Conservation (phyloP, 2,797 vertebrate species). For the Lateolabrax maculatus region DNA sequence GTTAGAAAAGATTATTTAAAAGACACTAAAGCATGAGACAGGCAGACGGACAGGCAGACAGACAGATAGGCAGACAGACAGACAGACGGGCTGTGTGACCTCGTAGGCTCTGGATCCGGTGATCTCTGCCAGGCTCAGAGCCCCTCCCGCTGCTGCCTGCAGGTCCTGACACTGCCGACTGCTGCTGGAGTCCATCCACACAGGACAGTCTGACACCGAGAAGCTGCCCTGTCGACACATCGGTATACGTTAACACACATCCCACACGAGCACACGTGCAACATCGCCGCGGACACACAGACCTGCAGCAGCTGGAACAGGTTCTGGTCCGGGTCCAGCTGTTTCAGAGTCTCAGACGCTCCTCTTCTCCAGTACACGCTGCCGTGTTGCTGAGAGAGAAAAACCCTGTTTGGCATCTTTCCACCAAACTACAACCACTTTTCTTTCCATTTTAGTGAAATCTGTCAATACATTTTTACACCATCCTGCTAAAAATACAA, state of each 20-base stretch:
- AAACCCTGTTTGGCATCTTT: neutral
- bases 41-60: neutral
- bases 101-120: constrained; percentile 95
- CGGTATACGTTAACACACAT: neutral
- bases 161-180: constrained; percentile 86
- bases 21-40: too few species aligned
- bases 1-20: too few species aligned
- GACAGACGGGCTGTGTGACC: constrained; percentile 77
- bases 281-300: neutral
- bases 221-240: constrained; percentile 84
- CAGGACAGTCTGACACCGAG: constrained; percentile 85
- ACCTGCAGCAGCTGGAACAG: constrained; percentile 90
- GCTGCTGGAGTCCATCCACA: constrained; percentile 98
- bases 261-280: neutral
- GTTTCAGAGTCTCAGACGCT: constrained; percentile 80
- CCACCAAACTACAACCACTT: neutral
- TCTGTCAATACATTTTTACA: rapidly evolving
- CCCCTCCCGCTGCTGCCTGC: constrained; percentile 88
- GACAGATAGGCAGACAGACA: too few species aligned
- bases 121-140: constrained; percentile 87
- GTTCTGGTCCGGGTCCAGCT: constrained; percentile 76
- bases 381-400: constrained; percentile 91
- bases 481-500: neutral
- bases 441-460: neutral
- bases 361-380: constrained; percentile 94